Conservation (phyloP, 2,797 vertebrate species). For the Scolopax bukidnonensis region DNA sequence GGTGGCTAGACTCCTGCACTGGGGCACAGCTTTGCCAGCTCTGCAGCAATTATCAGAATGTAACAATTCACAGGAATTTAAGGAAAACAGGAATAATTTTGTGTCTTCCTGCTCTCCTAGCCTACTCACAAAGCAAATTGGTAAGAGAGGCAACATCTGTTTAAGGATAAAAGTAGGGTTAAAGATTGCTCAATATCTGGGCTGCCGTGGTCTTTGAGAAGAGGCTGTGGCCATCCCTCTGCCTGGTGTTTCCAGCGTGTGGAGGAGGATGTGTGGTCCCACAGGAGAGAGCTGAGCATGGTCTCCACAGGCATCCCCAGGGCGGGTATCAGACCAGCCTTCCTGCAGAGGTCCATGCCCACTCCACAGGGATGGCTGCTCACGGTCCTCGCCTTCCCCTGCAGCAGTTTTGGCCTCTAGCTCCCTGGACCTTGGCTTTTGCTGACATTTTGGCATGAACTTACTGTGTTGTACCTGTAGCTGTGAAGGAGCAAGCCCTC, state of each 20-base stretch:
- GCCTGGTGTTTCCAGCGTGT: too few species aligned
- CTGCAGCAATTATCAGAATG: neutral
- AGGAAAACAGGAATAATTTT: neutral
- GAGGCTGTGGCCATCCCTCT: neutral
- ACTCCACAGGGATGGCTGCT: neutral
- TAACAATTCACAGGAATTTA: neutral
- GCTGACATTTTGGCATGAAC: neutral
- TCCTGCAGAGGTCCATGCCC: fast-evolving
- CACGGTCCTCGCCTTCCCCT: fast-evolving
- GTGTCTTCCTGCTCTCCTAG: neutral
- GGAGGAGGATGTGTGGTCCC: neutral
- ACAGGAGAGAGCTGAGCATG: neutral
- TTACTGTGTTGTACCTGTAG: neutral
- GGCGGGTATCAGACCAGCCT: neutral
- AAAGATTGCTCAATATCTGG: neutral
- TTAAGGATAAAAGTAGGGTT: neutral
- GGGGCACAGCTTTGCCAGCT: neutral
- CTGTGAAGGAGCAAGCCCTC: neutral
- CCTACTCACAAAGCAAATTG: neutral
- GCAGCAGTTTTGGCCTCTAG: neutral
- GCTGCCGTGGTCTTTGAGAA: neutral
- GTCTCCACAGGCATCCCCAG: fast-evolving
- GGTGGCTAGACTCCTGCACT: neutral
- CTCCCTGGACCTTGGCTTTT: neutral
- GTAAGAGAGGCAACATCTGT: neutral